Conservation (phyloP, 53 echinoderm and acorn worm genomes). For the Paelopatides confundens region DNA sequence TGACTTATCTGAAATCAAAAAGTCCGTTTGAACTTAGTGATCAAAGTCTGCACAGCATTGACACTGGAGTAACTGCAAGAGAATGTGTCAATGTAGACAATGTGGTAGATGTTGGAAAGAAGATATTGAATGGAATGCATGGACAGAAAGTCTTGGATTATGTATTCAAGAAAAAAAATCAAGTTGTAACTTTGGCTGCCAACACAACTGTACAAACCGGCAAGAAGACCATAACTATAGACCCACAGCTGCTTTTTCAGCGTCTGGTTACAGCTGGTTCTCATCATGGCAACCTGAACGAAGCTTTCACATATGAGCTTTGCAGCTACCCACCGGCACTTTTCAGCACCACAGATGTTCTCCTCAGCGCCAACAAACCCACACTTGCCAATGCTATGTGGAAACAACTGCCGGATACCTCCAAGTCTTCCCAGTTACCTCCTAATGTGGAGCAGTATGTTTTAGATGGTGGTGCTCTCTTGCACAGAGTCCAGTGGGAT, state of each 20-base stretch:
- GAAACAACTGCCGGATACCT: constrained; percentile 2
- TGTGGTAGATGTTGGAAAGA: too few relatives aligned
- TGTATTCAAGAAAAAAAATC: too few relatives aligned
- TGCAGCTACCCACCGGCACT: constrained; percentile 40
- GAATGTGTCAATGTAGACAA: too few relatives aligned
- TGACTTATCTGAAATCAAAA: not conserved
- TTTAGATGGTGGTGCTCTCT: constrained; percentile 54
- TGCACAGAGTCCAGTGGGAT: constrained; percentile 36
- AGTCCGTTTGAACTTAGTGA: not conserved
- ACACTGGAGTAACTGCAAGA: constrained; percentile 30
- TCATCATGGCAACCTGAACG: too few relatives aligned
- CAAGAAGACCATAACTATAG: too few relatives aligned
- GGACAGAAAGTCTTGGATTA: not conserved
- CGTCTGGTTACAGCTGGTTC: too few relatives aligned
- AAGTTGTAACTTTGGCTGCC: too few relatives aligned
- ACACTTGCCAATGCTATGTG: constrained; percentile 54
- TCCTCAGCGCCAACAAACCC: constrained; percentile 1
- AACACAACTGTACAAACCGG: too few relatives aligned
- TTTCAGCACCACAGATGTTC: not conserved
- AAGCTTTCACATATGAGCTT: too few relatives aligned
- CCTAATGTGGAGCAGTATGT: not conserved
- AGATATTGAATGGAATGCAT: not conserved
- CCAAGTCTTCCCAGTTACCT: not conserved
- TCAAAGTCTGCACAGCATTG: not conserved
- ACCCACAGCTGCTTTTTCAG: too few relatives aligned